Evolutionary conservation across 2,888 invertebrate genomes (phyloP), one percentile per base, ranked within the genome.

Genomic region (Xestia xanthographa): DNA sequence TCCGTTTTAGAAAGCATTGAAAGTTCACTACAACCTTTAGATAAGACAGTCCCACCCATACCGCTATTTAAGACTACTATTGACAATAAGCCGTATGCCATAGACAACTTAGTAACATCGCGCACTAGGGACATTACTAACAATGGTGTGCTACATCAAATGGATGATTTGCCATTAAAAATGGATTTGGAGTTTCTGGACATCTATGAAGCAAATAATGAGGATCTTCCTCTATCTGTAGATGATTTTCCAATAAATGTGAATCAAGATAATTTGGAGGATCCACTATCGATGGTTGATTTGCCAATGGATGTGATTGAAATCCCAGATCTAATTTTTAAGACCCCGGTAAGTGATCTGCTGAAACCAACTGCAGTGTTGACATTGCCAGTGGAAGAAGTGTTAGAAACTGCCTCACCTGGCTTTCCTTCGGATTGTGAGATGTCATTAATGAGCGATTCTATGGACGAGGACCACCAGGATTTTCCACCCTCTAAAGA

Each of bases 31-130:
- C n/a, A 56, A 14, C 1, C 3, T 20, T 26, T 20, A 11, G 34
- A 79, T 58, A 29, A 34, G 1, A 26, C 26, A 26, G 6, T 58
- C 0, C 20, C n/a, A n/a, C 2, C 17, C 1, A 56, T n/a, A 5
- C 5, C 11, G 20, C n/a, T 53, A 14, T 45, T 14, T 48, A 68
- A 62, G 1, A 20, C 8, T 60, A 5, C 43, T 14, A 22, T 14
- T 41, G 63, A 43, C 12, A 41, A 38, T 50, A 82, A 56, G 63
- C 29, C 60, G 43, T n/a, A 67, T 67, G 6, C 67, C 5, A 17
- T 67, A 65, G 26, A 68, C 20, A 67, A 82, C 20, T 20, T 76
- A 29, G 26, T 56, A n/a, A 62, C 11, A 17, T 65, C 8, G 0
- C 17, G 29, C 48, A 66, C 17, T 26, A 77, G 45, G 6, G 26